A percentile compares a stretch with the other conserved stretches of the same genome.
phyloP scores from a whole-genome alignment of 2,113 vertebrate species.

The Seriola quinqueradiata region DNA sequence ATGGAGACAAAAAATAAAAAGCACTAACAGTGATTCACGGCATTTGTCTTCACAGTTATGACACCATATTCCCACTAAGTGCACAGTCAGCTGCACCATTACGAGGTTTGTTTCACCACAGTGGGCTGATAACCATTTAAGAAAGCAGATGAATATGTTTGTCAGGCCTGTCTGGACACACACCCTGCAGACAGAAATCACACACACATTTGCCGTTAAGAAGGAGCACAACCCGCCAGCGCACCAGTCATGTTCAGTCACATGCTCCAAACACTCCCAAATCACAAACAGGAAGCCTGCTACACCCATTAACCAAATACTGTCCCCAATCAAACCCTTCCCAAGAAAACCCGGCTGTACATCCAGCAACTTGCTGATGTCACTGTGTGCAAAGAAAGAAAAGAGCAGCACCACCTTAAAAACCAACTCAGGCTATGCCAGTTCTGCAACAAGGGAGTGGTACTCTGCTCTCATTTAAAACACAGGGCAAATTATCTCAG shows the following conservation, averaged over 20 bases:
- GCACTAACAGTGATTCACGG: conserved; percentile 28
- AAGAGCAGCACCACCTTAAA: conserved; percentile 58
- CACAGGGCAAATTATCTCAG: conserved; percentile 21
- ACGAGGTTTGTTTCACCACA: conserved; percentile 11
- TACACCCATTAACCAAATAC: conserved; percentile 74
- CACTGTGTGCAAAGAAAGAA: conserved; percentile 37
- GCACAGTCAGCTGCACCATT: conserved; percentile 12
- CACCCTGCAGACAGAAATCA: conserved; percentile 33
- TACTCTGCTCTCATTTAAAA: conserved; percentile 35
- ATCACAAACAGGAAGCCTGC: conserved; percentile 57
- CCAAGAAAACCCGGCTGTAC: conserved; percentile 26
- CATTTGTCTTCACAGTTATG: conserved; percentile 22
- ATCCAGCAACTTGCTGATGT: conserved; percentile 31
- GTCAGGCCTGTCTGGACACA: conserved; percentile 39
- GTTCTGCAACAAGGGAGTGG: conserved; percentile 66
- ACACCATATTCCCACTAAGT: conserved; percentile 38
- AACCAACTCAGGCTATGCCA: conserved; percentile 59
- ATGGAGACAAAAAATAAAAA: background rate
- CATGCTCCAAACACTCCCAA: conserved; percentile 65
- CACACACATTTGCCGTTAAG: background rate
- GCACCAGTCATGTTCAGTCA: conserved; percentile 52
- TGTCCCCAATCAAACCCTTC: conserved; percentile 37
- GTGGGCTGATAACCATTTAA: conserved; percentile 16
- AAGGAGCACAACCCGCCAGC: conserved; percentile 14
- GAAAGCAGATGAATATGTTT: conserved; percentile 26